Percentiles rank a stretch among this genome's conserved stretches.
These are phyloP conservation scores for Drosophila neonasuta DNA, from an alignment of 2,888 invertebrate genomes.

Conservation along the genomic window DNA sequence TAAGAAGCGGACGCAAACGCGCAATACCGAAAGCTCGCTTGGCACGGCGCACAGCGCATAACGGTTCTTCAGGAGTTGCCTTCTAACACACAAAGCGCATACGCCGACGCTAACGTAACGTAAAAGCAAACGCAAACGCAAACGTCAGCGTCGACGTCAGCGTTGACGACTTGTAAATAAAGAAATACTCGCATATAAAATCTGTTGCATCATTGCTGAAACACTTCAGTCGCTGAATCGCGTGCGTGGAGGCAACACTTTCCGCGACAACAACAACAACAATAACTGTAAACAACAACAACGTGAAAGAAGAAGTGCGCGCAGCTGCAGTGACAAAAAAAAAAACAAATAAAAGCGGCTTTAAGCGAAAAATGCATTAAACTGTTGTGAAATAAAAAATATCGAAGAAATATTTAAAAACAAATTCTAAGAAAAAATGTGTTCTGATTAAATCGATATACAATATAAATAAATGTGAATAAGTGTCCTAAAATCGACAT, in stretches of 20 bases:
- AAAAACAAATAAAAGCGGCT: slow-evolving; percentile 15
- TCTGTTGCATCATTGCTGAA: slow-evolving; percentile 83
- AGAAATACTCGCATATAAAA: slow-evolving; percentile 80
- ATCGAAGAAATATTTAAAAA: background rate
- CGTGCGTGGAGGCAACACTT: slow-evolving; percentile 79
- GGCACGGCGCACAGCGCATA: slow-evolving; percentile 36
- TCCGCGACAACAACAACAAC: slow-evolving; percentile 54
- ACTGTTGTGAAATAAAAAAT: slow-evolving; percentile 20
- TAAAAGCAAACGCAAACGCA: slow-evolving; percentile 31
- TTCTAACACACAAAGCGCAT: slow-evolving; percentile 67
- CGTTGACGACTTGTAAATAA: slow-evolving; percentile 72
- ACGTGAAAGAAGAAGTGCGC: slow-evolving; percentile 44
- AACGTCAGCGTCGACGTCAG: slow-evolving; percentile 30
- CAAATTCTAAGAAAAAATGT: background rate
- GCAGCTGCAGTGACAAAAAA: slow-evolving; percentile 45
- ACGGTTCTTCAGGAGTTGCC: slow-evolving; percentile 76
- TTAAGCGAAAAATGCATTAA: slow-evolving; percentile 19
- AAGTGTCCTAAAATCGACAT: slow-evolving; percentile 7
- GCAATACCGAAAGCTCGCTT: slow-evolving; percentile 50
- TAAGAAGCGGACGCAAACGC: slow-evolving; percentile 77
- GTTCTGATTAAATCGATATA: background rate
- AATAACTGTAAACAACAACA: slow-evolving; percentile 20
- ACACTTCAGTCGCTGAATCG: slow-evolving; percentile 82
- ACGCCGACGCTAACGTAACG: slow-evolving; percentile 42
- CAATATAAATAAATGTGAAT: background rate